Percentiles rank a stretch among this genome's conserved stretches.
Evolutionary conservation across 2,113 vertebrate genomes (phyloP).

Genomic region (Cynoglossus semilaevis): DNA sequence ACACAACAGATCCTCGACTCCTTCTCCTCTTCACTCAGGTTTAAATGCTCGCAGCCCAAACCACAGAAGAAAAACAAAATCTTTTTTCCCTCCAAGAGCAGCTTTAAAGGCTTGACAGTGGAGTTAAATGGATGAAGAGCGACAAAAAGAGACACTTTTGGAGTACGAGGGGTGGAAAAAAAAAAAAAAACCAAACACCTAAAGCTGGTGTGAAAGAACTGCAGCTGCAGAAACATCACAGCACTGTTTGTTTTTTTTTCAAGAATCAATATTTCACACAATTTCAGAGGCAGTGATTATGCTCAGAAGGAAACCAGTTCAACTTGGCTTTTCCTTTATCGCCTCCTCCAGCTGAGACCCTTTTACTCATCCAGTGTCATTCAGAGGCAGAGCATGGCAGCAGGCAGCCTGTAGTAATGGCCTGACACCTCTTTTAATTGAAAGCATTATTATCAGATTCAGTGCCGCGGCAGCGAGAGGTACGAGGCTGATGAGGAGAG

Average conservation of each 20-base stretch:
- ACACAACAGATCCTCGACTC: too few relatives aligned
- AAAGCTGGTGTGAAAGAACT: background rate
- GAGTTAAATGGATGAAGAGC: background rate
- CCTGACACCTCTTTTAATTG: constrained; percentile 46
- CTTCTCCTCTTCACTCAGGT: background rate
- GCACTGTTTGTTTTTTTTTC: too few relatives aligned
- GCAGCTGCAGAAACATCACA: too few relatives aligned
- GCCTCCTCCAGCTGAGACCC: constrained; percentile 34
- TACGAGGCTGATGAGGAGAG: background rate
- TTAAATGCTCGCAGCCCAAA: background rate
- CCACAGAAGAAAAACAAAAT: background rate
- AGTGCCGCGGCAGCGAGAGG: background rate
- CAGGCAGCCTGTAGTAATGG: constrained; percentile 8
- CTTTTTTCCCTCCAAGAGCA: background rate
- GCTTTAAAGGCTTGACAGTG: background rate
- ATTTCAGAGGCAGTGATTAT: constrained; percentile 47
- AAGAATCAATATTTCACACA: constrained; percentile 24
- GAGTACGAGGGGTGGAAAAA: constrained; percentile 10
- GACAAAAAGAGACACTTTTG: background rate
- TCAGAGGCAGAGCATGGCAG: constrained; percentile 14
- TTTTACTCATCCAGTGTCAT: constrained; percentile 30
- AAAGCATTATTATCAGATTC: constrained; percentile 51
- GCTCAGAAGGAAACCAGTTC: constrained; percentile 35
- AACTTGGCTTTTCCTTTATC: constrained; percentile 42
- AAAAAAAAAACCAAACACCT: constrained; percentile 3